Base-by-base conservation (phyloP, 2,113 vertebrate species). In the Girardinichthys multiradiatus region DNA sequence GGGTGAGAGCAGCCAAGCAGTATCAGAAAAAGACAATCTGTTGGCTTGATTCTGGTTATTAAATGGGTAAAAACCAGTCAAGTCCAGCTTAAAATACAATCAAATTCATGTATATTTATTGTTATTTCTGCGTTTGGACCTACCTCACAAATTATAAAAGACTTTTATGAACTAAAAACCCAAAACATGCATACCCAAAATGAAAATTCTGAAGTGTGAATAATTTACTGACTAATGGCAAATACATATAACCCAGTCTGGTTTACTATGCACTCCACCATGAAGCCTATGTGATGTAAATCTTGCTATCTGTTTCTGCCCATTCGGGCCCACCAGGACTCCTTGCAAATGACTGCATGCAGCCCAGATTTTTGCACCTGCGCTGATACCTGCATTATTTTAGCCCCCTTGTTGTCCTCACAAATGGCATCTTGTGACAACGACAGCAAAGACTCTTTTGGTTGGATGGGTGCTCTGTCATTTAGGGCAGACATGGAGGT, bases 21-120 rank as follows among this genome's bases (percentile, higher is more conserved):
- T 75, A 81, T 80, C 68, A 60, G 35, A 27, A 45, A 0, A 5
- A 24, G 28, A 75, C 17, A 60, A 85, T 77, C 77, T 80, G 42
- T 45, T 63, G 35, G 35, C 51, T 79, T 57, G 30, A 33, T 54
- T 54, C 48, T n/a, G 24, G 48, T n/a, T 54, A 8, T 21, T 54
- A 10, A 35, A 35, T 35, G 5, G 48, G 6, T 39, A 2, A 39
- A 39, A 39, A 39, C 37, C 37, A 24, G 24, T n/a, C 24, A 54
- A 51, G 10, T 51, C 10, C 48, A n/a, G 19, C 48, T n/a, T 15
- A 45, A 15, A 45, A 45, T 45, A 14, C 42, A 17, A 45, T 15
- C 17, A 12, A 15, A 15, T 42, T 42, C 15, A 14, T 39, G 37
- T 39, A 39, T 15, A 11, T 39, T 1, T 48, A 0, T 21, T 48